These are phyloP conservation scores for Erythrolamprus reginae DNA, from an alignment of 2,113 vertebrate genomes.

Conservation along the genomic window DNA sequence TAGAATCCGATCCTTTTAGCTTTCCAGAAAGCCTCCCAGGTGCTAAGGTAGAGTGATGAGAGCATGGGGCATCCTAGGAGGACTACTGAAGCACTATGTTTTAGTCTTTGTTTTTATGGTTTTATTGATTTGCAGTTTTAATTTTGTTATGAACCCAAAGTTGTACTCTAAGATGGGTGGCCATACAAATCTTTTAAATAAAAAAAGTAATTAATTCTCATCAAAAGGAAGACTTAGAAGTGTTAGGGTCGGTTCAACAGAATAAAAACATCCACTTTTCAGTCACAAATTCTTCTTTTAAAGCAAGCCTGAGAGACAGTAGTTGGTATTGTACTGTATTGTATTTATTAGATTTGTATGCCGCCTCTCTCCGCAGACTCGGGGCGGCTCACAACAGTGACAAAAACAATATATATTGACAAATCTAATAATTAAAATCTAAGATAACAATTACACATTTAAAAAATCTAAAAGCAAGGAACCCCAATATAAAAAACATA, in stretches of 20 bases:
- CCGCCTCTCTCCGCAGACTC: too few species aligned
- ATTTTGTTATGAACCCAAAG: not conserved
- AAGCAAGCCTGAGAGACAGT: not conserved
- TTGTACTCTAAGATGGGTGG: not conserved
- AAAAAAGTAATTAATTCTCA: not conserved
- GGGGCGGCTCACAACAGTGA: too few species aligned
- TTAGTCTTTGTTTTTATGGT: not conserved
- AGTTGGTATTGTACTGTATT: too few species aligned
- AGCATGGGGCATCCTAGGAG: not conserved
- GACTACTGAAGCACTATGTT: not conserved
- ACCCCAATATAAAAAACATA: too few species aligned
- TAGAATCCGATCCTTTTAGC: not conserved
- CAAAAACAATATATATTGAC: too few species aligned
- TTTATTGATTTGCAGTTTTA: not conserved
- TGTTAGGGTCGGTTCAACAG: not conserved
- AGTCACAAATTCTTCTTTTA: not conserved
- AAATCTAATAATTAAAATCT: too few species aligned
- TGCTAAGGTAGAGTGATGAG: not conserved
- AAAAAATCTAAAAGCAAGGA: too few species aligned
- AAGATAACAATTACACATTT: too few species aligned
- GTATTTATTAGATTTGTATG: too few species aligned
- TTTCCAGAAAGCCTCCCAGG: not conserved
- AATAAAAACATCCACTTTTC: not conserved
- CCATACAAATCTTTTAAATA: not conserved
- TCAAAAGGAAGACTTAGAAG: not conserved